phyloP scores from a whole-genome alignment of 35 echinoderm and acorn worm genomes.

The Eucidaris tribuloides region DNA sequence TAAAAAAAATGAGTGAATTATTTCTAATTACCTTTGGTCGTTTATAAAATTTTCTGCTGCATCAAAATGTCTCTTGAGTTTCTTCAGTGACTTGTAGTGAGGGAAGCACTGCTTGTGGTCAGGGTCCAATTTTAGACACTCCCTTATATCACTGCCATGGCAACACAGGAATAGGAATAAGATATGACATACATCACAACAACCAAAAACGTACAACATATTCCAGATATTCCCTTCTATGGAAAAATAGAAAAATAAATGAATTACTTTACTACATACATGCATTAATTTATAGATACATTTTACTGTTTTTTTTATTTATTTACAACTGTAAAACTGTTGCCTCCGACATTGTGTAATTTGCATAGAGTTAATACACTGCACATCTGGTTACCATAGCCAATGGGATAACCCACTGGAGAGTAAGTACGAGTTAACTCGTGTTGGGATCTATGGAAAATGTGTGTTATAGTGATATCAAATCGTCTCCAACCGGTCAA shows the following conservation, averaged over 20 bases:
- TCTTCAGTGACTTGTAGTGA: conserved; percentile 88
- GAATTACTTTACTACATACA: neutral
- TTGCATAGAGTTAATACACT: no score
- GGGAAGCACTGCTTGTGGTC: conserved; percentile 90
- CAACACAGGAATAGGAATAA: neutral
- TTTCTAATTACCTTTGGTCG: conserved; percentile 49
- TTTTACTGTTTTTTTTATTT: neutral
- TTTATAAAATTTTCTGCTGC: conserved; percentile 65
- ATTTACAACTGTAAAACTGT: neutral
- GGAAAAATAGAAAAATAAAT: neutral
- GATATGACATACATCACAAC: neutral
- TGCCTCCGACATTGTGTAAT: no score
- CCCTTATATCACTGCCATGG: conserved; percentile 69
- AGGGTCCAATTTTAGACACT: conserved; percentile 93
- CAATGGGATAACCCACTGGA: no score
- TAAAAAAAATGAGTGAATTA: neutral
- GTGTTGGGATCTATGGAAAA: no score
- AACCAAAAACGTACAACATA: neutral
- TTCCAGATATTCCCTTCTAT: neutral
- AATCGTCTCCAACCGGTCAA: no score
- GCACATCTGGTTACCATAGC: no score
- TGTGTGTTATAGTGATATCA: no score
- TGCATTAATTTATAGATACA: neutral
- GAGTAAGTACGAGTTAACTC: no score
- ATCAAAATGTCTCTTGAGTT: conserved; percentile 80